Evolutionary conservation across 1,140 invertebrate species (phyloP).

Genomic region (Drosophila kohkoa): DNA sequence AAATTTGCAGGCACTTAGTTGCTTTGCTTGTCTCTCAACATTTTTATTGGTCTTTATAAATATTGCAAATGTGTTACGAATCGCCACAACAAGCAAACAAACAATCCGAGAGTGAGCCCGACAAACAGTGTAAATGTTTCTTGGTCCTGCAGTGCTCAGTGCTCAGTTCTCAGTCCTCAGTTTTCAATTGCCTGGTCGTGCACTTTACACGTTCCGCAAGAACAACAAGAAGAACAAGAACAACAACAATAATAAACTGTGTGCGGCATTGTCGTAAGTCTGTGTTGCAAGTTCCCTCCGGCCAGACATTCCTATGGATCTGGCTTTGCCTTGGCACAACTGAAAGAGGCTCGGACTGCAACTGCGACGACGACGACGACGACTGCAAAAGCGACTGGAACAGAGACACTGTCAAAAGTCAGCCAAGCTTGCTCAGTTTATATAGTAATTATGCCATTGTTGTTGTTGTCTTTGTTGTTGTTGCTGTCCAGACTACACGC

Average conservation of each 20-base stretch:
- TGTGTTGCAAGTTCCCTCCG: constrained; percentile 8
- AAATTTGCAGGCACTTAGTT: neutral
- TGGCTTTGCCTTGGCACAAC: constrained; percentile 34
- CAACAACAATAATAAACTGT: constrained; percentile 27
- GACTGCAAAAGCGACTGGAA: neutral
- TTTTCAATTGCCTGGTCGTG: constrained; percentile 42
- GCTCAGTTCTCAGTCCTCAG: constrained; percentile 41
- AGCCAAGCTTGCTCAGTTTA: constrained; percentile 54
- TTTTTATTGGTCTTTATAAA: constrained; percentile 29
- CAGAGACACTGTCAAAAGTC: constrained; percentile 48
- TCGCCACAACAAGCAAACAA: constrained; percentile 31
- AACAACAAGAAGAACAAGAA: constrained; percentile 2
- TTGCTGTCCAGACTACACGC: constrained; percentile 58
- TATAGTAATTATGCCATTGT: constrained; percentile 63
- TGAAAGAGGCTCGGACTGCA: constrained; percentile 15
- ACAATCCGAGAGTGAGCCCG: neutral
- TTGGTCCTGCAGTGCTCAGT: constrained; percentile 35
- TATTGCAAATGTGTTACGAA: constrained; percentile 56
- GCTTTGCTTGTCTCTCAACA: neutral
- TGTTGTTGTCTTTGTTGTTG: constrained; percentile 24
- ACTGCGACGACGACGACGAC: neutral
- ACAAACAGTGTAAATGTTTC: constrained; percentile 23
- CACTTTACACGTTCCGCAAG: constrained; percentile 41
- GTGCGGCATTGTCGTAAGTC: constrained; percentile 27
- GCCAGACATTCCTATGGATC: constrained; percentile 14